Base-by-base conservation (phyloP, 2,888 invertebrate species). In the Aporophyla lueneburgensis region DNA sequence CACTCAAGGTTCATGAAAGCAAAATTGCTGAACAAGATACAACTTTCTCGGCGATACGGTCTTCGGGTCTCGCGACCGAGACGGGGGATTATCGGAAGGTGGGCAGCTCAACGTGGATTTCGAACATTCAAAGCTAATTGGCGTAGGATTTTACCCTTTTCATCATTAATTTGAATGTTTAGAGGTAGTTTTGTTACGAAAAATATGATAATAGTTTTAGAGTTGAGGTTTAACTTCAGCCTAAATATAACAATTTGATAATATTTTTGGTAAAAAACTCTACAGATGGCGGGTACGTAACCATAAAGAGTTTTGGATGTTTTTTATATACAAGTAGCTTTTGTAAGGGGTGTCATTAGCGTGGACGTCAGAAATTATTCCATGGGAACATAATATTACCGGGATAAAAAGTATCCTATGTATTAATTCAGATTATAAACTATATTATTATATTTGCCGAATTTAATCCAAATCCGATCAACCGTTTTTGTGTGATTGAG, bases 1-100 rank as follows among this genome's bases (percentile, higher is more conserved):
- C 89, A 90, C 89, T 92, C 89, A 89, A 92, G 91, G 90, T 87
- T 85, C 86, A 87, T 91, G 90, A 91, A 93, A 91, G 92, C 86
- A 89, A 92, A 91, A 92, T 92, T 88, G 92, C 93, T 93, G 91
- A 92, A 90, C 88, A 88, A 86, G 88, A 88, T 87, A 89, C 88
- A 89, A 89, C 83, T 86, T 92, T 89, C 65, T 76, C 76, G 78
- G 70, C 43, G 66, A 73, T 63, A 56, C 82, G 76, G 75, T 65
- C 51, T 86, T 84, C 62, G 70, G 75, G 61, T 76, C 80, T 83
- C 80, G 77, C 73, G 76, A 81, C 79, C 78, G 77, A 71, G 76
- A 81, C 79, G 70, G 72, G 54, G 74, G 78, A 88, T 85, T 88
- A 85, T 74, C 24, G 62, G 27, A 72, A 84, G 82, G 78, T 86